Evolutionary conservation across 2,113 vertebrate genomes (phyloP), one percentile per base, ranked within the genome.

Genomic region (Eretmochelys imbricata): DNA sequence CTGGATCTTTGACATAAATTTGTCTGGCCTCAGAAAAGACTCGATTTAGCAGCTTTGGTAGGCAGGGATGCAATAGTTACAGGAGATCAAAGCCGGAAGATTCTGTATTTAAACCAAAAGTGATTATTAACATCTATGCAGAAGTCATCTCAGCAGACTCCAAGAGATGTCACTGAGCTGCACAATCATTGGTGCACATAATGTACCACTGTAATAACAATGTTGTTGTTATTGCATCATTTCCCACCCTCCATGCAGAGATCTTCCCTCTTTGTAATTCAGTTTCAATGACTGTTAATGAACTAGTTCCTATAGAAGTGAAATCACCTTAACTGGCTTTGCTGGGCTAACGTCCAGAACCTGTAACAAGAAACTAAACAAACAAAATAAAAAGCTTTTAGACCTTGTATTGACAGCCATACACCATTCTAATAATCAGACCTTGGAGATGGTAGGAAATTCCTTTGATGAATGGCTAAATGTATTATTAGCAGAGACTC

Each of bases 31-130:
- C n/a, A 51, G 75, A 87, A 85, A 91, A 91, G 54, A 51, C 88
- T 55, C 88, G 84, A 35, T 80, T 81, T 80, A 25, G 14, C 79
- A 96, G 81, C 80, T 91, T 2, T 0, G 1, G 42, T 65, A 86
- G 84, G 82, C 48, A 95, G 62, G 88, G 80, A 75, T 94, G 87
- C 6, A 1, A 90, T 81, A 94, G 49, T 88, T 79, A 53, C 4
- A 82, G 49, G 55, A 92, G 83, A 96, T 95, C 91, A 95, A 95
- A 95, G 93, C 1, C 59, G 38, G 57, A 57, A 93, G 22, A 48
- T 25, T 92, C 65, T 91, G 89, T 79, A 35, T 92, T 95, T 93
- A 89, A 94, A 25, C 46, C 29, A 59, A 86, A 69, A 89, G 51
- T 6, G 27, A 81, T 59, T 88, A 95, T 85, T 83, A 93, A 88